phyloP scores from a whole-genome alignment of 2,797 vertebrate genomes.

The Alectoris magna region DNA sequence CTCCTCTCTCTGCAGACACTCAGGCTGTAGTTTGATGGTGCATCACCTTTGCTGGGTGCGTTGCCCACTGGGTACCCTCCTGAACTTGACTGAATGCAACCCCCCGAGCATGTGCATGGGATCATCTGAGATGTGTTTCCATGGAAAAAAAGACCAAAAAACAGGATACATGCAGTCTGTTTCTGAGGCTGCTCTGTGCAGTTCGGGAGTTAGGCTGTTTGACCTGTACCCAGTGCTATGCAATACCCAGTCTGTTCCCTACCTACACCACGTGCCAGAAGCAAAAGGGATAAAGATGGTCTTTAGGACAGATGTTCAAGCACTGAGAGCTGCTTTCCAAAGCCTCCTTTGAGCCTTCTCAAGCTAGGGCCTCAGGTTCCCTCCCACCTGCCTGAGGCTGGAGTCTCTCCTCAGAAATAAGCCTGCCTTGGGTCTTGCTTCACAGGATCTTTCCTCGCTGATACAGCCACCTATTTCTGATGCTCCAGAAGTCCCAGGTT shows the following conservation, averaged over 20 bases:
- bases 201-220: rapidly evolving
- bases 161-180: rapidly evolving
- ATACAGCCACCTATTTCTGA: background rate
- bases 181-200: background rate
- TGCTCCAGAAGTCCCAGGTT: rapidly evolving
- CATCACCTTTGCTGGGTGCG: rapidly evolving
- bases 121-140: background rate
- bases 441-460: background rate
- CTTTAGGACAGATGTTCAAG: background rate
- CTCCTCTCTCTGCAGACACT: rapidly evolving
- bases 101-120: background rate
- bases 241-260: rapidly evolving
- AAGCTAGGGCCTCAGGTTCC: background rate
- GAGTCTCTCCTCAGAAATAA: background rate
- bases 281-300: background rate
- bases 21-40: too few relatives aligned
- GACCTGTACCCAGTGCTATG: background rate
- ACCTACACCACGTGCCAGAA: rapidly evolving
- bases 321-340: background rate
- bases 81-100: background rate
- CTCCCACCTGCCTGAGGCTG: background rate
- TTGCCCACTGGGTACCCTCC: background rate
- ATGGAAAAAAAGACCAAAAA: rapidly evolving
- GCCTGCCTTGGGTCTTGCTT: background rate
- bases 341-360: background rate